Base-by-base conservation (phyloP, 2,113 vertebrate genomes). In the Mugil cephalus region DNA sequence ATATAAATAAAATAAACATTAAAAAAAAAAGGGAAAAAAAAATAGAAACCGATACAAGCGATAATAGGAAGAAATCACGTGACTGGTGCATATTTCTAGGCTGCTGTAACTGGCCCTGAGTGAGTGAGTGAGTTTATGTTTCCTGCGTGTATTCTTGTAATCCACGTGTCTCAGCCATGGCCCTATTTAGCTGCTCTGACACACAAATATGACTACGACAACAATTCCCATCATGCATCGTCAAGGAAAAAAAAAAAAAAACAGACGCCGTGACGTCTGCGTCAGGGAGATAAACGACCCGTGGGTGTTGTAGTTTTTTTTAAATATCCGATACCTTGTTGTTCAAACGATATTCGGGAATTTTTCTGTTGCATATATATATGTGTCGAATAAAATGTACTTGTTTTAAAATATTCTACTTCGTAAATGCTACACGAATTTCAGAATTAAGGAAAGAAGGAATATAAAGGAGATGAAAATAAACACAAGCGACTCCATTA, bases 91-190 rank as follows among this genome's bases (percentile, higher is more conserved):
- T 19, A 19, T 58, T 12, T 51, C 36, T 10, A 39, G 11, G 10
- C 9, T 69, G 30, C 7, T 53, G 42, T 55, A 54, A 61, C 17
- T 4, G 53, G 10, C 40, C 13, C n/a, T 21, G 43, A 0, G 39
- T 34, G 15, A 56, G 45, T 54, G 17, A 30, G 24, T 15, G 14
- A 8, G 64, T 59, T 4, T 64, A 40, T 46, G 21, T 60, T 47
- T 36, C 46, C 38, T 30, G 6, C 39, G 34, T 48, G 50, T 58
- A 14, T 62, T 74, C 70, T 60, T 68, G 21, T 53, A 74, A 83
- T 90, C 89, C 89, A 92, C 87, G 90, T 91, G 88, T 90, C 71
- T 92, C 74, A 59, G 56, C 70, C 24, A 50, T 77, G 60, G 53
- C 40, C 62, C 48, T 67, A 19, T 74, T 83, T 60, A 53, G 52